Conservation (phyloP, 2,113 vertebrate genomes). For the Gnathonemus longibarbis region DNA sequence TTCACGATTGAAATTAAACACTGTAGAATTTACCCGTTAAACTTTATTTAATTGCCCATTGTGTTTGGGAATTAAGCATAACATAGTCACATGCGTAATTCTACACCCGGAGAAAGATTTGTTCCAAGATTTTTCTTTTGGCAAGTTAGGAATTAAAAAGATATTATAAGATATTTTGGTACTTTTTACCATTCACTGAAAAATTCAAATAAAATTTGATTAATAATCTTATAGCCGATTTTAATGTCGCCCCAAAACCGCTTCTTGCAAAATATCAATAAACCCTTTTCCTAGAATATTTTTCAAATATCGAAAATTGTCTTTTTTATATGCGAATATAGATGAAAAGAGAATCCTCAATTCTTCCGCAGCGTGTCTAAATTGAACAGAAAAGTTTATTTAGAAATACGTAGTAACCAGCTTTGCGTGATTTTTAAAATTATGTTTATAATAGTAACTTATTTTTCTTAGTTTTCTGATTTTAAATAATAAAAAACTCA, state of each 20-base stretch:
- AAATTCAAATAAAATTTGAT: background rate
- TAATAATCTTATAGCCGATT: background rate
- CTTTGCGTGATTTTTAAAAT: background rate
- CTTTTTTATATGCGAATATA: background rate
- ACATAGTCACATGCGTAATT: background rate
- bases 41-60: background rate
- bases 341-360: background rate
- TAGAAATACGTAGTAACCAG: background rate
- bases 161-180: background rate
- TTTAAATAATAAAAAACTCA: background rate
- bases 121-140: background rate
- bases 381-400: background rate
- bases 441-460: background rate
- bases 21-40: background rate
- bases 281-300: background rate
- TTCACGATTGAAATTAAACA: background rate
- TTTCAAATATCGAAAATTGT: background rate
- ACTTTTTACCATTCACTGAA: background rate
- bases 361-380: background rate
- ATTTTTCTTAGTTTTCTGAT: background rate
- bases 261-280: background rate
- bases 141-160: background rate
- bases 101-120: background rate
- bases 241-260: background rate
- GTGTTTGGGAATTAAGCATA: background rate